Conservation (phyloP, 1,140 invertebrate species). For the Maconellicoccus hirsutus region DNA sequence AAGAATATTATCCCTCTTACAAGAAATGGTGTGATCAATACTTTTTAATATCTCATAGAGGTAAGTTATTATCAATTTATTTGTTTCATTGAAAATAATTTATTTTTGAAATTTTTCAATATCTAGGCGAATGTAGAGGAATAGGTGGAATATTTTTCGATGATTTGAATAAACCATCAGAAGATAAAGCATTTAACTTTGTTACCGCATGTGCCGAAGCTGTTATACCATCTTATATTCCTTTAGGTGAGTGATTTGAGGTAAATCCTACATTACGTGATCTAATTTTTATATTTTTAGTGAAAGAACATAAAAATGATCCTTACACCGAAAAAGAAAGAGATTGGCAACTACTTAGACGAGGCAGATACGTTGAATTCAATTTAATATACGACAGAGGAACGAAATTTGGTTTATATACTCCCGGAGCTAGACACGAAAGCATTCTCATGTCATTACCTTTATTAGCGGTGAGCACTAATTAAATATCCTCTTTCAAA, state of each 20-base stretch:
- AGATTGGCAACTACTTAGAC: conserved; percentile 78
- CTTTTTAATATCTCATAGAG: conserved; percentile 75
- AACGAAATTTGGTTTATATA: conserved; percentile 92
- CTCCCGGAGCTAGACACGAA: conserved; percentile 86
- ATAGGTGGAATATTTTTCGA: conserved; percentile 97
- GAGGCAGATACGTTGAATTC: conserved; percentile 92
- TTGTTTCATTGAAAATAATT: background rate
- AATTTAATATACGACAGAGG: conserved; percentile 95
- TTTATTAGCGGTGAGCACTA: conserved; percentile 59
- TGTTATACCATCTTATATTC: conserved; percentile 84
- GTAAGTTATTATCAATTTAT: conserved; percentile 32
- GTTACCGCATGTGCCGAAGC: conserved; percentile 76
- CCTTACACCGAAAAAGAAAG: conserved; percentile 68
- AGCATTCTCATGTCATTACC: conserved; percentile 96
- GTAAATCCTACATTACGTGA: background rate
- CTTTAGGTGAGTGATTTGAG: conserved; percentile 45
- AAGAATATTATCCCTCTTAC: conserved; percentile 69
- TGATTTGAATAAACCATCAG: conserved; percentile 69
- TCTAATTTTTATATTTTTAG: conserved; percentile 36
- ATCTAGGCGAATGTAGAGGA: conserved; percentile 62
- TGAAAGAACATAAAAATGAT: conserved; percentile 75
- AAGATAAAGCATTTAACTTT: conserved; percentile 69
- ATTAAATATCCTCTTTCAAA: background rate
- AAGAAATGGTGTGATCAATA: conserved; percentile 98
- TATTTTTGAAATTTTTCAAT: background rate